phyloP scores from a whole-genome alignment of 2,113 vertebrate species.

The Ahaetulla prasina region DNA sequence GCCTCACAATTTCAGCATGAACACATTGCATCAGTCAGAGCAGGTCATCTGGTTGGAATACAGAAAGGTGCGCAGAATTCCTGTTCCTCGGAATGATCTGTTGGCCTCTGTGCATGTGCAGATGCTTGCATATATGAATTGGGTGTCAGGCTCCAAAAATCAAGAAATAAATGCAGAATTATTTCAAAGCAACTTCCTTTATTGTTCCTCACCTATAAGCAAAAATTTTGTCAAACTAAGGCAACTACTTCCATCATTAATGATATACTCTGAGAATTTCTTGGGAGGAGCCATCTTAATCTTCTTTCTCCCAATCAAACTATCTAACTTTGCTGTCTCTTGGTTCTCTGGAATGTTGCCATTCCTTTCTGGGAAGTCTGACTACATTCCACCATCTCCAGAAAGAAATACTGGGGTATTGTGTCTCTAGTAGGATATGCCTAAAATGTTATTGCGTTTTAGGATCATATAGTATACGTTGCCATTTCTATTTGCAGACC shows the following conservation, averaged over 20 bases:
- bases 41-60: neutral
- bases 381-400: neutral
- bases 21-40: neutral
- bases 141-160: neutral
- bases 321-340: neutral
- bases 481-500: slow-evolving; percentile 78
- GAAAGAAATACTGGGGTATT: neutral
- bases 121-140: neutral
- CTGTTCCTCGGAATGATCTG: neutral
- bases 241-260: neutral
- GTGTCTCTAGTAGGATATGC: neutral
- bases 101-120: neutral
- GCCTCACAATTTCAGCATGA: neutral
- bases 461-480: slow-evolving; percentile 4
- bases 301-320: neutral
- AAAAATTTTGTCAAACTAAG: neutral
- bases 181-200: neutral
- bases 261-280: neutral
- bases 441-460: neutral
- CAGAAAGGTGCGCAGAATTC: neutral
- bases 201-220: neutral
- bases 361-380: neutral
- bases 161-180: neutral
- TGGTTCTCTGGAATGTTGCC: neutral
- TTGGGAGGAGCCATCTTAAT: neutral